Percentiles rank a stretch among this genome's conserved stretches.
Conservation (phyloP, 2,113 vertebrate genomes). For the Ctenodactylus gundi region DNA sequence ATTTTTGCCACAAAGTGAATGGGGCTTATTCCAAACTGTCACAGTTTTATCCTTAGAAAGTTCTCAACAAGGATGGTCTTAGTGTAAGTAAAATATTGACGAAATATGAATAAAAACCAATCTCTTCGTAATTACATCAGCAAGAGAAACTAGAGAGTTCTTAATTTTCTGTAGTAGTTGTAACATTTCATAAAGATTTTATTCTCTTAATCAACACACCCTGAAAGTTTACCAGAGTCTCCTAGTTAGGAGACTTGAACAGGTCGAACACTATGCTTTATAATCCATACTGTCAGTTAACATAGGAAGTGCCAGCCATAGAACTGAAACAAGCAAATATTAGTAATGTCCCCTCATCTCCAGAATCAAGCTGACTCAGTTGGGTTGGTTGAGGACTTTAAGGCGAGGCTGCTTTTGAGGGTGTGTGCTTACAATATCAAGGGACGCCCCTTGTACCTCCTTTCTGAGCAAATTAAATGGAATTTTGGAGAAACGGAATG, state of each 20-base stretch:
- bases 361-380: neutral
- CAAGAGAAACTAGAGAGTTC: neutral
- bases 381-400: neutral
- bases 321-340: neutral
- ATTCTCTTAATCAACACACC: neutral
- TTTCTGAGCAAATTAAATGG: neutral
- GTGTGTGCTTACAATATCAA: neutral
- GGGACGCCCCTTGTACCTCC: neutral
- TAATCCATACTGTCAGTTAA: neutral
- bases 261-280: neutral
- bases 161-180: neutral
- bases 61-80: neutral
- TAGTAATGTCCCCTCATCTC: neutral
- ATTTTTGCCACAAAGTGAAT: neutral
- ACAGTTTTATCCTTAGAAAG: neutral
- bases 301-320: neutral
- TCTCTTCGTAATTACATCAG: neutral
- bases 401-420: neutral
- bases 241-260: neutral
- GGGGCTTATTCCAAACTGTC: neutral
- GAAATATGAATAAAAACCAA: neutral
- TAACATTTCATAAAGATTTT: neutral
- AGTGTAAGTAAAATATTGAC: neutral
- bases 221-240: neutral
- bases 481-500: slow-evolving; percentile 4